Evolutionary conservation across 2,888 invertebrate species (phyloP).

Genomic region (Itoplectis maculator): DNA sequence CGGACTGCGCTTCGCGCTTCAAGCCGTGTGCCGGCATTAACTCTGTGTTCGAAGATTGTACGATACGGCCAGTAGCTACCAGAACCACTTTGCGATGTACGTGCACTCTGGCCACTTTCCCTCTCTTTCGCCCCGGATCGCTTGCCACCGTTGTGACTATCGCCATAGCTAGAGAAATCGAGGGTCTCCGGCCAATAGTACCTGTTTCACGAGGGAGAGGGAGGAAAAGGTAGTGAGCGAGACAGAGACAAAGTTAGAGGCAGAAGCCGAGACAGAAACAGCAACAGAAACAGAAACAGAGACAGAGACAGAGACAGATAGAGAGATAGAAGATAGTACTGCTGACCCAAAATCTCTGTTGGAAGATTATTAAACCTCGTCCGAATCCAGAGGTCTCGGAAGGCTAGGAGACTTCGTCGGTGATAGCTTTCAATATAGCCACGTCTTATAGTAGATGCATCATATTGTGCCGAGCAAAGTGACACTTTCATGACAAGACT

Average conservation of each 20-base stretch:
- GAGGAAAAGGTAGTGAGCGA: no score
- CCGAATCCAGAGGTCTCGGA: constrained; percentile 13
- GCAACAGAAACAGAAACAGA: not conserved
- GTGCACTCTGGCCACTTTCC: constrained; percentile 33
- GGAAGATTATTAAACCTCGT: constrained; percentile 13
- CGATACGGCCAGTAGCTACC: constrained; percentile 21
- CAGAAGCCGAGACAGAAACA: not conserved
- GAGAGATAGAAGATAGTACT: not conserved
- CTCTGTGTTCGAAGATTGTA: constrained; percentile 47
- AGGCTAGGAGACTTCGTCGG: not conserved
- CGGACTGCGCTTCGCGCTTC: not conserved
- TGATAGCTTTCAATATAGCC: not conserved
- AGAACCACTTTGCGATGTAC: constrained; percentile 40
- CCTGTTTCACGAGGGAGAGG: not conserved
- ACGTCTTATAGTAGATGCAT: not conserved
- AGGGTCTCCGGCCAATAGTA: not conserved
- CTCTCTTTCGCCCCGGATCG: constrained; percentile 21
- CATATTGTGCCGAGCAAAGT: not conserved
- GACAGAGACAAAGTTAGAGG: not conserved
- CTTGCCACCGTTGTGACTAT: not conserved
- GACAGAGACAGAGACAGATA: not conserved
- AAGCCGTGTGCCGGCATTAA: constrained; percentile 24
- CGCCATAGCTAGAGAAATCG: not conserved
- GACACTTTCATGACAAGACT: not conserved
- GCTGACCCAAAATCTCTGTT: constrained; percentile 11